phyloP scores from a whole-genome alignment of 2,113 vertebrate species.

The Collichthys lucidus region DNA sequence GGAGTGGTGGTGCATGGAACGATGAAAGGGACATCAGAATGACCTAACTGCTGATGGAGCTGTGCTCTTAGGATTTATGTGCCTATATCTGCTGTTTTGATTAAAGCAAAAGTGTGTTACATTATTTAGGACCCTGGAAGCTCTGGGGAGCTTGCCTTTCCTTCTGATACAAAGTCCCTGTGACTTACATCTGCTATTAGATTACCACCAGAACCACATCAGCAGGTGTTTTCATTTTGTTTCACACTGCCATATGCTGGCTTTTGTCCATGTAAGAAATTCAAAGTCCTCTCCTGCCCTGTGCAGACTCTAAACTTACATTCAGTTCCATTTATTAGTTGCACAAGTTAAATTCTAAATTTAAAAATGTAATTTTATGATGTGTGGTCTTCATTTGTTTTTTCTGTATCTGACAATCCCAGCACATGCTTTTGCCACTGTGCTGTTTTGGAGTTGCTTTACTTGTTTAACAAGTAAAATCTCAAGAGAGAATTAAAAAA shows the following conservation, averaged over 20 bases:
- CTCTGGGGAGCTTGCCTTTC: conserved; percentile 45
- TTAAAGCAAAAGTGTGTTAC: conserved; percentile 57
- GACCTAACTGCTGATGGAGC: conserved; percentile 51
- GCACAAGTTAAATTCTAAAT: neutral
- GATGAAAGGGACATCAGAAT: conserved; percentile 62
- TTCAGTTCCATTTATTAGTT: neutral
- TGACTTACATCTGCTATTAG: conserved; percentile 66
- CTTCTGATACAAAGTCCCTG: conserved; percentile 53
- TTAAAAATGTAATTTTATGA: neutral
- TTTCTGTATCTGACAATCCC: conserved; percentile 24
- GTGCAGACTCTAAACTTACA: conserved; percentile 6
- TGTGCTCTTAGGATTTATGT: conserved; percentile 52
- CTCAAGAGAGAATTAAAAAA: conserved; percentile 42
- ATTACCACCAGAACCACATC: conserved; percentile 58
- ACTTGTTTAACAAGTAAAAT: conserved; percentile 61
- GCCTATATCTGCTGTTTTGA: conserved; percentile 61
- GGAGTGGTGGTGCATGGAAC: conserved; percentile 12
- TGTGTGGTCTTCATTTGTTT: conserved; percentile 25
- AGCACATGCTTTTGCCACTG: conserved; percentile 16
- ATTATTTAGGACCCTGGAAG: conserved; percentile 55
- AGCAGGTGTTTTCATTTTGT: conserved; percentile 68
- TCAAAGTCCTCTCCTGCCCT: neutral
- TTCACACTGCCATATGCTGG: conserved; percentile 32
- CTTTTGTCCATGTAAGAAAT: conserved; percentile 21
- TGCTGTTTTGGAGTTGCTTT: conserved; percentile 48